Conservation (phyloP, 2,888 invertebrate genomes). For the Alviniconcha strummeri region DNA sequence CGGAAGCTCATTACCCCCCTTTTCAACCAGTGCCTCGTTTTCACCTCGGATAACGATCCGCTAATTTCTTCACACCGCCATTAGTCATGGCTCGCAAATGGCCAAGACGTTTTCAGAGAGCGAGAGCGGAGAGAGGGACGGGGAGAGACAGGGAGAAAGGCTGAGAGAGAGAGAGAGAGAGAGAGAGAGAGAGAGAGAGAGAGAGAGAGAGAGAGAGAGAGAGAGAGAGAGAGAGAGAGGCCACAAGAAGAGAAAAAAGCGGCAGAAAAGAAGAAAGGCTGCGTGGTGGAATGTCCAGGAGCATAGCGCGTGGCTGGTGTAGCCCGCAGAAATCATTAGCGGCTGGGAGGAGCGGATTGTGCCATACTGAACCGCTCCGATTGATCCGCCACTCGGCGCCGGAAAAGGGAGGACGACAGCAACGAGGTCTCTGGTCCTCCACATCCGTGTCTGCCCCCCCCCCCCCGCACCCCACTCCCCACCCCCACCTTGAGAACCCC, state of each 20-base stretch:
- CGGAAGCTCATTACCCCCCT: too few relatives aligned
- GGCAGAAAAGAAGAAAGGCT: neutral
- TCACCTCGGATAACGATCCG: too few relatives aligned
- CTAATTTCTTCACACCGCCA: too few relatives aligned
- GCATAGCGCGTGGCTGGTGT: neutral
- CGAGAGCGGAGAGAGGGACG: neutral
- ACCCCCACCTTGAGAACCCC: too few relatives aligned
- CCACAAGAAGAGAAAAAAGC: neutral
- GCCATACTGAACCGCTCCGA: constrained; percentile 21
- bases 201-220: constrained; percentile 9
- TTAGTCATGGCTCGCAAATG: too few relatives aligned
- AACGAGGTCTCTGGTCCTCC: neutral
- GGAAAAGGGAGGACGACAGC: neutral
- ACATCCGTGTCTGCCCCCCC: too few relatives aligned
- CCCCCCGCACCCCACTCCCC: too few relatives aligned
- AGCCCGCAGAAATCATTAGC: constrained; percentile 20
- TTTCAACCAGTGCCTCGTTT: too few relatives aligned
- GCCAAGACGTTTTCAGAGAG: neutral
- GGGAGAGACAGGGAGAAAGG: neutral
- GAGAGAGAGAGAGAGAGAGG: constrained; percentile 13
- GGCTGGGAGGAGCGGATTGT: neutral
- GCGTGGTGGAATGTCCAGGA: neutral
- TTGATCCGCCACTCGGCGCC: neutral
- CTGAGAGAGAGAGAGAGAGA: neutral
- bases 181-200: constrained; percentile 9